Evolutionary conservation across 2,113 vertebrate species (phyloP).

Genomic region (Rhea pennata): DNA sequence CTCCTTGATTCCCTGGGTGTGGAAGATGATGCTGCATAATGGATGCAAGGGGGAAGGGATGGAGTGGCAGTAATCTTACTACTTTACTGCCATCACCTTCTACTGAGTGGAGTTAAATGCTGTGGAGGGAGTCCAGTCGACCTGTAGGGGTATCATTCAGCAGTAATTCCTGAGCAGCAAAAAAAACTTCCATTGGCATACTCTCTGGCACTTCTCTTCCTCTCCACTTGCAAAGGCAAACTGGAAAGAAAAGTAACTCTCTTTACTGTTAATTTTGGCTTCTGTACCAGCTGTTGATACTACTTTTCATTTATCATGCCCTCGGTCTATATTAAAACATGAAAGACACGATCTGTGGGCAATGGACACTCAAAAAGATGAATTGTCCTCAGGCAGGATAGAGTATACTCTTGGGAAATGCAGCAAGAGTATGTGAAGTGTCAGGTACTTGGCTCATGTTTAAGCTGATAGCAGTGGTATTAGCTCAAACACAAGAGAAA

Average conservation of each 20-base stretch:
- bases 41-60: background rate
- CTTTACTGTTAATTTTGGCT: background rate
- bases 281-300: background rate
- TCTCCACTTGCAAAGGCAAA: background rate
- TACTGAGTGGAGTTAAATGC: background rate
- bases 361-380: background rate
- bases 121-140: background rate
- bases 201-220: background rate
- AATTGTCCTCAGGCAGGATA: background rate
- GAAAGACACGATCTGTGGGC: background rate
- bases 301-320: background rate
- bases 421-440: background rate
- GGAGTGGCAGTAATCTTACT: background rate
- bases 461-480: background rate
- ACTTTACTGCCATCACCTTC: background rate
- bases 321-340: background rate
- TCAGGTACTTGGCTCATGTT: background rate
- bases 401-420: background rate
- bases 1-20: background rate
- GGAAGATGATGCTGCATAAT: background rate
- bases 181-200: background rate
- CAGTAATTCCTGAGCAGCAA: background rate
- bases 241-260: rapidly evolving
- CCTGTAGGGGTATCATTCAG: background rate
- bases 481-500: background rate